A percentile compares a stretch with the other conserved stretches of the same genome.
Conservation (phyloP, 2,797 vertebrate species). For the Trematomus bernacchii region DNA sequence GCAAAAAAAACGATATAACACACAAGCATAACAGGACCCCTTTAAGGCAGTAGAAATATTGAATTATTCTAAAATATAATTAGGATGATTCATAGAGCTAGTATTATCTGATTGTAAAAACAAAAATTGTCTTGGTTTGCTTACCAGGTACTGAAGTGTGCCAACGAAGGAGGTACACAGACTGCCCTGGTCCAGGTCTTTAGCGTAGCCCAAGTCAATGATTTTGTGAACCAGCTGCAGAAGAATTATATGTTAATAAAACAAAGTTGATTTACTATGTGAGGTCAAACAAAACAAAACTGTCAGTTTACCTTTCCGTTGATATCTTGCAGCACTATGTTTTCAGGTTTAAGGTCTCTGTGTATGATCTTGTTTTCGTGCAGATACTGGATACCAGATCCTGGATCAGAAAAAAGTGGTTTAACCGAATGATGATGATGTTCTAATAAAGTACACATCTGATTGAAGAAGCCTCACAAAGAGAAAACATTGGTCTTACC, state of each 20-base stretch:
- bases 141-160: conserved; percentile 96
- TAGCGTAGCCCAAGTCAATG: conserved; percentile 97
- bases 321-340: conserved; percentile 96
- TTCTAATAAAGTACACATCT: background rate
- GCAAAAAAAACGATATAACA: too few species aligned
- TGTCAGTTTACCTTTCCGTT: conserved; percentile 89
- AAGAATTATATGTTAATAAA: background rate
- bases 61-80: background rate
- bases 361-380: conserved; percentile 99
- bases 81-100: background rate
- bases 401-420: conserved; percentile 72
- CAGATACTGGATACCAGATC: conserved; percentile 97
- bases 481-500: conserved; percentile 81
- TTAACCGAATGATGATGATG: background rate
- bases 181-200: conserved; percentile 97
- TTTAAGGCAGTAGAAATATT: background rate
- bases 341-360: conserved; percentile 98
- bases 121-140: background rate
- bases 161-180: conserved; percentile 97
- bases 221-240: conserved; percentile 94
- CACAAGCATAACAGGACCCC: too few species aligned
- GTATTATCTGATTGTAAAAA: background rate
- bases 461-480: accelerated
- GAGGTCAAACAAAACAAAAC: background rate
- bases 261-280: background rate